Evolutionary conservation across 1,140 invertebrate genomes (phyloP).

Genomic region (Choristoneura fumiferana): DNA sequence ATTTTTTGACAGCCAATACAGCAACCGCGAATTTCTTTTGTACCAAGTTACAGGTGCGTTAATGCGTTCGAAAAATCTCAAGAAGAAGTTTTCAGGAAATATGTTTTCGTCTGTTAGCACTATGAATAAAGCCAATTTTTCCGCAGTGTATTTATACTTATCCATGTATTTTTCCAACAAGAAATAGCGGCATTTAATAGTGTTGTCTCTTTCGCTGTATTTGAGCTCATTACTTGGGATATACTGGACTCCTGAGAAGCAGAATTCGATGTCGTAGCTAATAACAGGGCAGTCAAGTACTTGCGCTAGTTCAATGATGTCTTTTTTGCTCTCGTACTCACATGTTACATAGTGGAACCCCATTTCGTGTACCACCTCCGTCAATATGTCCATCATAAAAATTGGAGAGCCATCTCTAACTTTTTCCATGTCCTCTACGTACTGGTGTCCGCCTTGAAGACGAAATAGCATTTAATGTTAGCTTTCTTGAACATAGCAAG

Average conservation of each 20-base stretch:
- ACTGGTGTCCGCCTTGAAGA: conserved; percentile 43
- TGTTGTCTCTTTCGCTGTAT: neutral
- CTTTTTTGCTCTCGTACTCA: conserved; percentile 32
- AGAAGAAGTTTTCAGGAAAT: conserved; percentile 33
- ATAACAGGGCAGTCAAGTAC: conserved; percentile 40
- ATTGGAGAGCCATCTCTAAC: conserved; percentile 18
- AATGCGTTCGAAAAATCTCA: conserved; percentile 19
- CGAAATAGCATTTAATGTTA: conserved; percentile 44
- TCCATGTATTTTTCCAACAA: conserved; percentile 27
- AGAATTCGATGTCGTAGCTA: conserved; percentile 37
- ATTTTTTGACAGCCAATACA: conserved; percentile 18
- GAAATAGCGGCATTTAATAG: conserved; percentile 32
- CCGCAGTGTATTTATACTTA: conserved; percentile 29
- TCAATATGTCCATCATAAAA: conserved; percentile 33
- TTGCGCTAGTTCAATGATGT: conserved; percentile 38
- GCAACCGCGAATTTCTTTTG: conserved; percentile 7
- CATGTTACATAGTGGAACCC: conserved; percentile 34
- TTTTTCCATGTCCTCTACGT: neutral
- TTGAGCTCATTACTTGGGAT: conserved; percentile 23
- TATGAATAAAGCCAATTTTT: conserved; percentile 40
- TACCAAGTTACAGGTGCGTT: neutral
- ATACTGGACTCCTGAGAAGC: conserved; percentile 34
- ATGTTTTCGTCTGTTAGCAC: conserved; percentile 27
- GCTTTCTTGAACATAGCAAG: conserved; percentile 38
- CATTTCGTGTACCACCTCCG: conserved; percentile 43